Percentiles rank a stretch among this genome's conserved stretches.
These are phyloP conservation scores for Chaitophorus viminalis DNA, from an alignment of 2,888 invertebrate species.

Conservation along the genomic window DNA sequence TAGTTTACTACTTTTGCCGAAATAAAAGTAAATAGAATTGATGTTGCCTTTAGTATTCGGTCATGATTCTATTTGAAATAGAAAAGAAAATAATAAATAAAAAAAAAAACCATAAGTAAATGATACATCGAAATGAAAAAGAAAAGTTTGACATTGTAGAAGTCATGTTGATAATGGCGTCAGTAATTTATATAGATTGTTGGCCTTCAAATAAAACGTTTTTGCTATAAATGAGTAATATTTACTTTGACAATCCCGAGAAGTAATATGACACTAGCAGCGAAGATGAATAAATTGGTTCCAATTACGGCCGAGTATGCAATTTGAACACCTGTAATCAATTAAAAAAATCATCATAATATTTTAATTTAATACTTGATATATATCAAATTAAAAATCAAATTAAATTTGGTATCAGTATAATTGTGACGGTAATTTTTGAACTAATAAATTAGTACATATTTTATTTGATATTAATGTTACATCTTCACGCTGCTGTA, in stretches of 20 bases:
- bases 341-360: not conserved
- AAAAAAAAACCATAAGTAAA: constrained; percentile 17
- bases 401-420: not conserved
- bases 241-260: constrained; percentile 82
- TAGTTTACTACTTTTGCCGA: not conserved
- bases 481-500: not conserved
- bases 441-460: not conserved
- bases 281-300: constrained; percentile 81
- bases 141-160: constrained; percentile 29
- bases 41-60: constrained; percentile 12
- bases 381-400: no score
- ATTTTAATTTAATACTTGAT: not conserved
- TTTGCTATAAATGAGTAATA: constrained; percentile 64
- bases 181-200: constrained; percentile 22
- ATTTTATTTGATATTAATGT: not conserved
- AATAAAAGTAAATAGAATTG: constrained; percentile 20
- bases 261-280: constrained; percentile 77
- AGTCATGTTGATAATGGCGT: constrained; percentile 36
- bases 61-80: constrained; percentile 17
- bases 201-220: constrained; percentile 16
- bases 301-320: constrained; percentile 83
- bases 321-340: constrained; percentile 81
- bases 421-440: not conserved
- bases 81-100: constrained; percentile 22
- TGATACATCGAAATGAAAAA: not conserved